Base-by-base conservation (phyloP, 2,888 invertebrate species). In the Synergus itoensis region DNA sequence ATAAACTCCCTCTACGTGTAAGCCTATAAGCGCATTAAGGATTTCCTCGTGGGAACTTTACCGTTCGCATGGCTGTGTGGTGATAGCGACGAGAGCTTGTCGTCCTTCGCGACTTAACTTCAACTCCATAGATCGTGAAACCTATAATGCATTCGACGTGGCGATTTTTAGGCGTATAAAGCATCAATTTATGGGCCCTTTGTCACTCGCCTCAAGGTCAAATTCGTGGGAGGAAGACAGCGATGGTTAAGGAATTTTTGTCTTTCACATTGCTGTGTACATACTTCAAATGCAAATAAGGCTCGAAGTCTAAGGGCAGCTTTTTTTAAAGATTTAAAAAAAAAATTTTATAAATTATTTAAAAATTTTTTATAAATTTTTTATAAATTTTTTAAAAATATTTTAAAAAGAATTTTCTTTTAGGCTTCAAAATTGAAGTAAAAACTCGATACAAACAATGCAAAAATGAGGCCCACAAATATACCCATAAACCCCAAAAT, bases 21-120 rank as follows among this genome's bases (percentile, higher is more conserved):
- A 65, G 12, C 28, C 3, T 28, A 3, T 28, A 28, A 65, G 12
- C 28, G 48, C 48, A 69, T 69, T 48, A 69, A 53, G 28, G 69
- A 69, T 69, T 53, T 69, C 48, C 69, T 69, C 69, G 69, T 69
- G 69, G 48, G 69, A 69, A 69, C 69, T 48, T 69, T 48, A 45
- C 9, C 28, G 36, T 69, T 69, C 48, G 48, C 69, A 69, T 45
- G 67, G 7, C 14, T 28, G 28, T 28, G 1, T n/a, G 3, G 21
- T 48, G 2, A 45, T 45, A 45, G 14, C 28, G 48, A 69, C 69
- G 8, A 21, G 28, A 16, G n/a, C 69, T 48, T 28, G 48, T 67
- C 21, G 45, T 53, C 69, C 69, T 69, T 53, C 48, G n/a, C 36
- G 48, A 12, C 69, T 11, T 48, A 7, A 16, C 48, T 16, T 16